Evolutionary conservation across 2,113 vertebrate species (phyloP).

Genomic region (Nanger granti): DNA sequence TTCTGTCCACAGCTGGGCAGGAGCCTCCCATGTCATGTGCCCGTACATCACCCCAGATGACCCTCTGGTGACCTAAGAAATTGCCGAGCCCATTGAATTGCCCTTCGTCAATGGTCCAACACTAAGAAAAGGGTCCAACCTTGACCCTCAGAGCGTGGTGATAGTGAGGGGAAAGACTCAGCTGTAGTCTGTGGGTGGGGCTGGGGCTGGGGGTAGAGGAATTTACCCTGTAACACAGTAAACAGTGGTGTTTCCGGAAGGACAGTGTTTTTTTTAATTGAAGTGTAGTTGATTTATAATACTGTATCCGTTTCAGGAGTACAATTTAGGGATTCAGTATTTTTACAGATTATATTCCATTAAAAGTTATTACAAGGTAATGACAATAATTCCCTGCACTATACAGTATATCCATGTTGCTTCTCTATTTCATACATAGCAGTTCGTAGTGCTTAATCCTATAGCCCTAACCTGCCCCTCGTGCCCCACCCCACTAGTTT

Average conservation of each 20-base stretch:
- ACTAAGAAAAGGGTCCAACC: neutral
- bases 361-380: neutral
- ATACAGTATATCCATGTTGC: neutral
- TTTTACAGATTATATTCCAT: neutral
- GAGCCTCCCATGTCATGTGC: neutral
- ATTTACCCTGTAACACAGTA: neutral
- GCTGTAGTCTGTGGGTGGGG: neutral
- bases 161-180: neutral
- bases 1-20: neutral
- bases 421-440: neutral
- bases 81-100: neutral
- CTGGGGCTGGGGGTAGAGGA: rapidly evolving
- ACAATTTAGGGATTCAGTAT: neutral
- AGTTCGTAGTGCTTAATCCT: neutral
- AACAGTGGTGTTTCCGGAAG: neutral
- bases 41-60: neutral
- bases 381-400: neutral
- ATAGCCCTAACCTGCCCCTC: neutral
- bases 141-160: neutral
- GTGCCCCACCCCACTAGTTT: neutral
- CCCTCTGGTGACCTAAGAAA: neutral
- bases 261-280: neutral
- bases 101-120: neutral
- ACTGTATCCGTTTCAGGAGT: neutral
- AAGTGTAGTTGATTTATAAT: neutral